Percentiles rank a stretch among this genome's conserved stretches.
These are phyloP conservation scores for Tetramorium simillimum DNA, from an alignment of 1,140 invertebrate genomes.

Conservation along the genomic window DNA sequence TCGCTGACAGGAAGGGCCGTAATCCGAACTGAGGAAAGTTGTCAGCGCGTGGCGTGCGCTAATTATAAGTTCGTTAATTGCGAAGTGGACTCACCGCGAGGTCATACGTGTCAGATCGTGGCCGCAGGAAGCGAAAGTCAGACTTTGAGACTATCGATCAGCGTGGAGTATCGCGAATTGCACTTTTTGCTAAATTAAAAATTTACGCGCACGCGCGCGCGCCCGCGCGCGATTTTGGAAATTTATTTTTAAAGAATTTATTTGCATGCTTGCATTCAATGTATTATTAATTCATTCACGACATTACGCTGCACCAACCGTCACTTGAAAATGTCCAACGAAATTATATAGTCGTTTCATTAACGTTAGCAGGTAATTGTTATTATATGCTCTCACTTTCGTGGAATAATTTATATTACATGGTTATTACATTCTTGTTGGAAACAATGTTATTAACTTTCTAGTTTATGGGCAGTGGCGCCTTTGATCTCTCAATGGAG, in stretches of 20 bases:
- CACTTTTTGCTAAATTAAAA: background rate
- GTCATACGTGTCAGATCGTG: slow-evolving; percentile 37
- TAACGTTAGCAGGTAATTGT: slow-evolving; percentile 1
- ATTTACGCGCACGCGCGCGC: background rate
- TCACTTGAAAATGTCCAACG: background rate
- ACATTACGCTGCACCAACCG: background rate
- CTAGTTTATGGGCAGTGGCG: slow-evolving; percentile 2
- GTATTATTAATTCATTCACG: slow-evolving; percentile 8
- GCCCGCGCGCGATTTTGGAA: background rate
- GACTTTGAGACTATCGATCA: slow-evolving; percentile 26
- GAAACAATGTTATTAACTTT: slow-evolving; percentile 39
- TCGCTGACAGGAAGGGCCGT: slow-evolving; percentile 61
- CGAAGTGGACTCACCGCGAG: slow-evolving; percentile 64
- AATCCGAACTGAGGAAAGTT: slow-evolving; percentile 69
- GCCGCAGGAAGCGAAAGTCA: slow-evolving; percentile 7
- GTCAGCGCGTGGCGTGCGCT: slow-evolving; percentile 63
- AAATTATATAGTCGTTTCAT: slow-evolving; percentile 7
- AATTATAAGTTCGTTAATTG: slow-evolving; percentile 76
- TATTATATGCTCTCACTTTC: slow-evolving; percentile 31
- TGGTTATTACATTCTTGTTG: slow-evolving; percentile 37
- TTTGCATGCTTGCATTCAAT: background rate
- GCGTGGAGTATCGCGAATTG: background rate
- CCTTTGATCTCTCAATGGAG: slow-evolving; percentile 33
- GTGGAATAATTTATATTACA: slow-evolving; percentile 39
- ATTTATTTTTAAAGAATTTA: background rate